Conservation (phyloP, 2,113 vertebrate species). For the Egretta garzetta region DNA sequence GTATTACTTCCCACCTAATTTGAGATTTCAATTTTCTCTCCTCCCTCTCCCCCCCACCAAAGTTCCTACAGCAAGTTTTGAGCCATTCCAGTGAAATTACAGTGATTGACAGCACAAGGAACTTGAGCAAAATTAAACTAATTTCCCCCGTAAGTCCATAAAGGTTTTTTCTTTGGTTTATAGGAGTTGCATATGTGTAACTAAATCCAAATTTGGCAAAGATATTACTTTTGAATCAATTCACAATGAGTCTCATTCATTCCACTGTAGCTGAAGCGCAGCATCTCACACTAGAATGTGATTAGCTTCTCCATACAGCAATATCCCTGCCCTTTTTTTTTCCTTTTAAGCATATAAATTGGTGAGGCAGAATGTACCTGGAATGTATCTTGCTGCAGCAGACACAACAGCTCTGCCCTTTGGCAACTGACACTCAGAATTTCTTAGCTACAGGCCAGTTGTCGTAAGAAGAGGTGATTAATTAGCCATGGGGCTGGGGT, state of each 20-base stretch:
- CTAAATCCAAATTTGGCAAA: conserved; percentile 23
- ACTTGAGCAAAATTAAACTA: not conserved
- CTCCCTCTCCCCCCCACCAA: not conserved
- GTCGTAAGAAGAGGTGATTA: conserved; percentile 28
- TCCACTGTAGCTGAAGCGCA: not conserved
- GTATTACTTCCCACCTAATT: not conserved
- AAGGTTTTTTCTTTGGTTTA: not conserved
- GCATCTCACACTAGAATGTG: not conserved
- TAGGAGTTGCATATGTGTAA: not conserved
- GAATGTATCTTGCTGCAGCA: not conserved
- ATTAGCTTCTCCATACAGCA: not conserved
- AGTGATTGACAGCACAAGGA: not conserved
- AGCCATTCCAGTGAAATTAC: not conserved
- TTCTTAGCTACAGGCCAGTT: not conserved
- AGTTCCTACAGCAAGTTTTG: not conserved
- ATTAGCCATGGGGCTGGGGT: not conserved
- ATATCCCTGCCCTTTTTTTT: not conserved
- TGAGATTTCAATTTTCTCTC: not conserved
- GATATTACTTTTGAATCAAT: not conserved
- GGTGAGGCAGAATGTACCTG: not conserved
- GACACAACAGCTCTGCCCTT: conserved; percentile 3
- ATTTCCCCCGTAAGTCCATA: not conserved
- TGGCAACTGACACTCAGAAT: not conserved
- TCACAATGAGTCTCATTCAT: conserved; percentile 16
- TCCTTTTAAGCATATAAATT: not conserved